Evolutionary conservation across 2,113 vertebrate genomes (phyloP), one percentile per base, ranked within the genome.

Genomic region (Vulpes vulpes): DNA sequence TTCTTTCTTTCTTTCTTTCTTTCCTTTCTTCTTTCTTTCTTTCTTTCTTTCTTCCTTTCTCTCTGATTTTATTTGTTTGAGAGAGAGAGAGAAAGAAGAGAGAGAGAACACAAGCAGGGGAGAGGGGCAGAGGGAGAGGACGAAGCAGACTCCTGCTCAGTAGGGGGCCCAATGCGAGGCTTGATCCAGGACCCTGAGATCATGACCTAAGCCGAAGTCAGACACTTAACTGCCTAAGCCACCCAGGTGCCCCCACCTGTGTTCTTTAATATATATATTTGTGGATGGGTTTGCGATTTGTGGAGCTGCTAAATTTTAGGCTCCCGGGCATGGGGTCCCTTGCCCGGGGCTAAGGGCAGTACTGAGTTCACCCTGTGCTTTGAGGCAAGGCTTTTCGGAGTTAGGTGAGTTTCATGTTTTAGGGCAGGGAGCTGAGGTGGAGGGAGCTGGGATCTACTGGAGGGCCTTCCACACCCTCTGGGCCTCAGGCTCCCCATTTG

Each of bases 401-500:
- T 30, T 69, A 11, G 73, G 59, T 19, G 6, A 19, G 35, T 32
- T 55, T 89, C 0, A 16, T 11, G 27, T 91, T 83, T 86, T 51
- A 60, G 59, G 81, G 55, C 16, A 7, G 49, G 35, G 73, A 57
- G 51, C 49, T 2, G 30, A 67, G 80, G 59, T 62, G 5, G 51
- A 27, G 5, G n/a, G 27, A 64, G 35, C 65, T 49, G 69, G 80
- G 78, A 57, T 20, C 49, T 17, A 49, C 7, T n/a, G 90, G 32
- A n/a, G 73, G 15, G 62, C 20, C 80, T 71, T 92, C 49, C 43
- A 55, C 8, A 69, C 80, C 78, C 62, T 85, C 91, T 62, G 87
- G 87, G 22, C 83, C 94, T 96, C 90, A 8, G 53, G 73, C 67
- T 95, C 32, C 79, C 55, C 88, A 74, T 94, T 84, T 94, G 94